Conservation (phyloP, 2,113 vertebrate species). For the Romanogobio albipinnatus region DNA sequence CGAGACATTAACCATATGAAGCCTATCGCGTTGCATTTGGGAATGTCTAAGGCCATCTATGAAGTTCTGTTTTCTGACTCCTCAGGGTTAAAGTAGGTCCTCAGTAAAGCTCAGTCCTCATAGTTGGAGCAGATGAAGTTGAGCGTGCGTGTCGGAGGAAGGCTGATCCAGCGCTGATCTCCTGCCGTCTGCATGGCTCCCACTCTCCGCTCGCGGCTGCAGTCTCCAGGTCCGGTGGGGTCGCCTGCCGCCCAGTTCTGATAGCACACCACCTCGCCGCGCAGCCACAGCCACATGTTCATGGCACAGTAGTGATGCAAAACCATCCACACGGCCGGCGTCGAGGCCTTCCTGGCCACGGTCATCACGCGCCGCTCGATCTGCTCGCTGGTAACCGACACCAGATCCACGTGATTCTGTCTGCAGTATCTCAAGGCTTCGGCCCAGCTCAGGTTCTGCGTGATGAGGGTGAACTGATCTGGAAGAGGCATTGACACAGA, state of each 20-base stretch:
- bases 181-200: background rate
- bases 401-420: background rate
- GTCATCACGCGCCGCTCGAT: background rate
- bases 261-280: background rate
- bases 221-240: rapidly evolving
- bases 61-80: no score
- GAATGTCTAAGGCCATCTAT: no score
- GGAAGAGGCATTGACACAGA: background rate
- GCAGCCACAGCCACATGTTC: background rate
- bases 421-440: background rate
- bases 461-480: constrained; percentile 3
- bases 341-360: background rate
- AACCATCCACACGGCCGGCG: background rate
- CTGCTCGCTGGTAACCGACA: background rate
- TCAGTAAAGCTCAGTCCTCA: background rate
- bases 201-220: background rate
- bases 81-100: no score
- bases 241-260: background rate
- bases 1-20: no score
- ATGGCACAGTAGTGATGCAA: background rate
- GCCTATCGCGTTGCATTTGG: no score
- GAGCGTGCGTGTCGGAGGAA: background rate
- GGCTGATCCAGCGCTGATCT: background rate
- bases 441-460: background rate
- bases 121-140: constrained; percentile 13